These are phyloP conservation scores for Hafferia zeledoni DNA, from an alignment of 2,797 vertebrate genomes.

Conservation along the genomic window DNA sequence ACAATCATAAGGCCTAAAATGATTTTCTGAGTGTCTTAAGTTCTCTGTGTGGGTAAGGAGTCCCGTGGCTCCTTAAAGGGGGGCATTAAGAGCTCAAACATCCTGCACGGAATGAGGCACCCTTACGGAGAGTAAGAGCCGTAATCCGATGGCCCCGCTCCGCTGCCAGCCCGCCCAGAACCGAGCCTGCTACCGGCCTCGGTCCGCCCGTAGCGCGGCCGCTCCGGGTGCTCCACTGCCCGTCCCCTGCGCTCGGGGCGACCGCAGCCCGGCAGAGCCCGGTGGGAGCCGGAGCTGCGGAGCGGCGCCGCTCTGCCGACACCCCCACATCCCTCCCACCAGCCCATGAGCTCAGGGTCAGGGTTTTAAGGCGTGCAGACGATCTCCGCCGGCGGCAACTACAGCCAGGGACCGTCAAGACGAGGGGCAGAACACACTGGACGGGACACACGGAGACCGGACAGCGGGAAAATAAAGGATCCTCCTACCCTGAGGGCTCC, in stretches of 20 bases:
- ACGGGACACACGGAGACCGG: conserved; percentile 66
- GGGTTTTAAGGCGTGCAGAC: not conserved
- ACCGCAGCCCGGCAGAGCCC: not conserved
- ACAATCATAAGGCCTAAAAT: accelerated
- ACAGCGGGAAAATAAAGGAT: conserved; percentile 77
- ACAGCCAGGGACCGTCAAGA: not conserved
- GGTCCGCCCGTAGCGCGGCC: not conserved
- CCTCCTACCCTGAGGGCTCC: conserved; percentile 87
- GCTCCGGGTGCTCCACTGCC: not conserved
- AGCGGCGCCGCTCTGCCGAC: not conserved
- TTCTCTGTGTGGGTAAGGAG: not conserved
- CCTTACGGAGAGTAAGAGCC: not conserved
- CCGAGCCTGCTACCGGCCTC: not conserved
- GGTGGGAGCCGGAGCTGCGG: not conserved
- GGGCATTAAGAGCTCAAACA: not conserved
- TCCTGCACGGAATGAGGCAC: too few relatives aligned
- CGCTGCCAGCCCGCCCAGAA: not conserved
- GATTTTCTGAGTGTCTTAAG: not conserved
- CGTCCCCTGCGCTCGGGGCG: not conserved
- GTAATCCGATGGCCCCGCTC: not conserved
- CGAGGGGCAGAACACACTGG: conserved; percentile 36
- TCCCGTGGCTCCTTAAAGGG: not conserved
- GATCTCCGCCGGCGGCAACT: not conserved
- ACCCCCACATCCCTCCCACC: not conserved
- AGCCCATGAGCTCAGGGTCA: not conserved